These are phyloP conservation scores for Oithona nana DNA, from an alignment of 2,888 invertebrate species.

Conservation along the genomic window DNA sequence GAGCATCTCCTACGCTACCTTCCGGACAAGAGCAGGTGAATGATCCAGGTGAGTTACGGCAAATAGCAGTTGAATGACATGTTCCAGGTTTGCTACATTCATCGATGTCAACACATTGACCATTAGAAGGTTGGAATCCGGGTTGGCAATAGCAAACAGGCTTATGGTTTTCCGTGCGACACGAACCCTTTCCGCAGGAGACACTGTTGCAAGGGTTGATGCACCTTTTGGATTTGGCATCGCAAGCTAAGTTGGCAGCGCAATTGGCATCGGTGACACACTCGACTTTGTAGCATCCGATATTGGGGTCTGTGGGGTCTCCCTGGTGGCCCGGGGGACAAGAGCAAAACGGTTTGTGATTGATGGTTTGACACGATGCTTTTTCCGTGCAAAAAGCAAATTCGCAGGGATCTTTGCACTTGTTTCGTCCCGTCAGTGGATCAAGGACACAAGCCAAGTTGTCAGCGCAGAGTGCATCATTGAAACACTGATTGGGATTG, in stretches of 20 bases:
- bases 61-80: conserved; percentile 53
- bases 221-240: conserved; percentile 35
- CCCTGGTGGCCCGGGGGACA: conserved; percentile 66
- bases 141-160: conserved; percentile 50
- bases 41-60: conserved; percentile 40
- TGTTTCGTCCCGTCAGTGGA: conserved; percentile 28
- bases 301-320: conserved; percentile 47
- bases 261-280: conserved; percentile 60
- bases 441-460: conserved; percentile 42
- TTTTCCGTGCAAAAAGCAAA: conserved; percentile 48
- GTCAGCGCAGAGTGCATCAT: conserved; percentile 51
- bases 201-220: conserved; percentile 54
- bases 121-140: conserved; percentile 44
- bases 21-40: conserved; percentile 55
- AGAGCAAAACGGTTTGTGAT: conserved; percentile 49
- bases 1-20: conserved; percentile 46
- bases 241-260: conserved; percentile 50
- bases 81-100: conserved; percentile 52
- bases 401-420: conserved; percentile 62
- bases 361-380: conserved; percentile 50
- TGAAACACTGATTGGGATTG: conserved; percentile 52
- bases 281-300: conserved; percentile 76
- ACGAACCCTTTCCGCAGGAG: conserved; percentile 60
- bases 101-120: conserved; percentile 54
- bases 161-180: conserved; percentile 49